Base-by-base conservation (phyloP, 2,113 vertebrate genomes). In the Phaetusa simplex region DNA sequence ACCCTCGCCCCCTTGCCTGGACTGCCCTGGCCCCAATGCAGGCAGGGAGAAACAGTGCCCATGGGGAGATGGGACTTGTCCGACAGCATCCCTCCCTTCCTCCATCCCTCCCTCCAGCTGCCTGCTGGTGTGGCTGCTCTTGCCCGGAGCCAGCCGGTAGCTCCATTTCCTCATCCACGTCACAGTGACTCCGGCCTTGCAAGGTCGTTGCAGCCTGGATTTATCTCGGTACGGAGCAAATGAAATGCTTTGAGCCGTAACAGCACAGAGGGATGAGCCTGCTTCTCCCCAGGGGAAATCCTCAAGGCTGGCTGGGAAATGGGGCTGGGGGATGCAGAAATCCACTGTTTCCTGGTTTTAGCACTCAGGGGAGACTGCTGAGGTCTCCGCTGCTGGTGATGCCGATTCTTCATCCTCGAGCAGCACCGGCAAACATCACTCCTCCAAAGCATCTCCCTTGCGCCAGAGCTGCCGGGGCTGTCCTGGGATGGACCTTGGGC, bases 111-210 rank as follows among this genome's bases (percentile, higher is more conserved):
- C 58, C 58, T 67, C 59, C 74, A 24, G 49, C 34, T 42, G 16
- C 3, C 19, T 67, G 38, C n/a, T 64, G 38, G 61, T 32, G 43
- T 12, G 23, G 14, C 12, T 1, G 9, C 22, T 20, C 20, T 80
- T 23, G 8, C 38, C 8, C 34, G 5, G 9, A 74, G 61, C 49
- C 2, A 0, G 27, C 27, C 1, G 1, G 47, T 36, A 38, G 24
- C 62, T 62, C 50, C 7, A 0, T 56, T 77, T 72, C n/a, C 50
- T 76, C 19, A 3, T 34, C 17, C 12, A 6, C 18, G 20, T 38
- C 47, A 30, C 76, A 43, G 45, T 5, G 2, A 6, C 24, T 74
- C 36, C 5, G 8, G 43, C 40, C 12, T 26, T 0, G 0, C 2
- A 7, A 42, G 29, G 30, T 56, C 27, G 5, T 23, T 45, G 47